These are phyloP conservation scores for Momotus momota DNA, from an alignment of 2,797 vertebrate genomes.

Conservation along the genomic window DNA sequence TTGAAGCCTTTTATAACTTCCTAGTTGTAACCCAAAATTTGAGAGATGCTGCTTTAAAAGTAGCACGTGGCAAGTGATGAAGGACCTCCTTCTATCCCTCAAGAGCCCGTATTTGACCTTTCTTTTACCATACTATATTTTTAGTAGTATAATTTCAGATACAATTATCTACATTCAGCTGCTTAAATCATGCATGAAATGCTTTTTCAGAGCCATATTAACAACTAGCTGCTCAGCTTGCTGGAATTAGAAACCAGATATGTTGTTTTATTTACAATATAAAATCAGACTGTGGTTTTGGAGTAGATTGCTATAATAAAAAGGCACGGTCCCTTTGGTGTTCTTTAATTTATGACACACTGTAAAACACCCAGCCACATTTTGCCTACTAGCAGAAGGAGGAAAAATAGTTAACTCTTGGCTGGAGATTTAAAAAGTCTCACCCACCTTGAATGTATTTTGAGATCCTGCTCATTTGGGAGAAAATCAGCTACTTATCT, in stretches of 20 bases:
- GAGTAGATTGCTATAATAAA: slow-evolving; percentile 41
- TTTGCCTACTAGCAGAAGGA: slow-evolving; percentile 43
- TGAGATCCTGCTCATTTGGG: slow-evolving; percentile 30
- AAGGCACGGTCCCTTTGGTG: slow-evolving; percentile 37
- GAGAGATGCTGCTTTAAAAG: background rate
- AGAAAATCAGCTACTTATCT: slow-evolving; percentile 37
- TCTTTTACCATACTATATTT: background rate
- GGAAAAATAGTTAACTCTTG: slow-evolving; percentile 31
- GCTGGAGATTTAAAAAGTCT: slow-evolving; percentile 44
- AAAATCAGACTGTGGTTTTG: slow-evolving; percentile 47
- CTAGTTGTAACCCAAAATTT: background rate
- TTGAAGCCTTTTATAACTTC: background rate
- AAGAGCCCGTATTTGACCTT: background rate
- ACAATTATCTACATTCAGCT: background rate
- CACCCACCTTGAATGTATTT: slow-evolving; percentile 10
- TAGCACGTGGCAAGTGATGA: background rate
- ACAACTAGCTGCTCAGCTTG: slow-evolving; percentile 13
- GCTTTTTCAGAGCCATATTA: slow-evolving; percentile 23
- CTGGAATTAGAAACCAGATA: slow-evolving; percentile 48
- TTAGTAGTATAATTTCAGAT: slow-evolving; percentile 25
- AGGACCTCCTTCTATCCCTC: background rate
- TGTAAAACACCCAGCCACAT: slow-evolving; percentile 39
- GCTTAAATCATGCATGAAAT: slow-evolving; percentile 30
- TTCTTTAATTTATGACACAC: slow-evolving; percentile 51
- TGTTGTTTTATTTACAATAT: slow-evolving; percentile 53